Conservation (phyloP, 2,113 vertebrate genomes). For the Alligator sinensis region DNA sequence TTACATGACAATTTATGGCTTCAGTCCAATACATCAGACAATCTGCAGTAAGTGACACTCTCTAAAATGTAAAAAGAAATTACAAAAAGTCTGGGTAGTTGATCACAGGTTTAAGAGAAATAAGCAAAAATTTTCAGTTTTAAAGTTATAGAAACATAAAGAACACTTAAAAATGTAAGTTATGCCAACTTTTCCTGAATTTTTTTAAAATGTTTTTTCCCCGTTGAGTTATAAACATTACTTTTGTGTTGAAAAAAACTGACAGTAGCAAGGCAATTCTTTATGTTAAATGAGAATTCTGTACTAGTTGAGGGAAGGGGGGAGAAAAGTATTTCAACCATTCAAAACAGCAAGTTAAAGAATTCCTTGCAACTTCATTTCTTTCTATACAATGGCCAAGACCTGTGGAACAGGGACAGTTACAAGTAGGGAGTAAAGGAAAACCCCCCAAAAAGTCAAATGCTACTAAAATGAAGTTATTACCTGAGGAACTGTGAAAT, state of each 20-base stretch:
- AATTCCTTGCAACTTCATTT: neutral
- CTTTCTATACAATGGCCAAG: neutral
- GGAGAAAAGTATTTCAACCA: neutral
- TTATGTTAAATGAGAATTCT: no score
- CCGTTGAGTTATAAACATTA: neutral
- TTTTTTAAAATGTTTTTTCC: neutral
- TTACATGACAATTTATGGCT: neutral
- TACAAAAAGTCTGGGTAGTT: neutral
- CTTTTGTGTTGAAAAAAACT: neutral
- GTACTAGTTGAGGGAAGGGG: neutral
- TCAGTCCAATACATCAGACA: neutral
- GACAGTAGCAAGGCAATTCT: neutral
- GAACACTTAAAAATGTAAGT: neutral
- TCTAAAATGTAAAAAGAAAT: neutral
- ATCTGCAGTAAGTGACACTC: neutral
- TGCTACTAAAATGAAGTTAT: neutral
- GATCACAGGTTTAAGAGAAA: neutral
- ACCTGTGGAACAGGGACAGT: neutral
- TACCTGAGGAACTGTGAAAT: slow-evolving; percentile 92
- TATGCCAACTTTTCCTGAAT: neutral
- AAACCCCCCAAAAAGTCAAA: neutral
- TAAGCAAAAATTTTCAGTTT: neutral
- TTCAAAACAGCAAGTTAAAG: neutral
- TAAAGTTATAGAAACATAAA: neutral
- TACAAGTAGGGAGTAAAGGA: neutral